These are phyloP conservation scores for Rhaphigaster nebulosa DNA, from an alignment of 2,888 invertebrate species.

Conservation along the genomic window DNA sequence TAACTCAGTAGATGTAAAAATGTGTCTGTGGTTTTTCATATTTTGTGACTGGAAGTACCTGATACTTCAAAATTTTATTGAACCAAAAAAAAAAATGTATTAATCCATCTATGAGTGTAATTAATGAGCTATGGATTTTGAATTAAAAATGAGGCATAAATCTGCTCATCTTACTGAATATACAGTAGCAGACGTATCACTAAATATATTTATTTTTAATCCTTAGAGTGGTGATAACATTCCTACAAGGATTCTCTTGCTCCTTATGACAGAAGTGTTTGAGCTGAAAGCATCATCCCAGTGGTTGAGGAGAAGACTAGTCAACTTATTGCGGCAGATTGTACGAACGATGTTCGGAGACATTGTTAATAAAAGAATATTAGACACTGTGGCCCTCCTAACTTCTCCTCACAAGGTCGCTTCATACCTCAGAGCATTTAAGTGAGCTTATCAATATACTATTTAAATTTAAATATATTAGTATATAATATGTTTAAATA, in stretches of 20 bases:
- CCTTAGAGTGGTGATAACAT: slow-evolving; percentile 79
- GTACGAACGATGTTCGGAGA: slow-evolving; percentile 86
- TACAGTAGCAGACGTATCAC: neutral
- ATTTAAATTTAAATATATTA: slow-evolving; percentile 1
- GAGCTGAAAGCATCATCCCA: slow-evolving; percentile 85
- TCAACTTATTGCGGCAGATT: slow-evolving; percentile 81
- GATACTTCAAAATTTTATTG: too few species aligned
- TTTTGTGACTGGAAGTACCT: too few species aligned
- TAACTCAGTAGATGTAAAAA: too few species aligned
- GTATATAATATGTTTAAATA: neutral
- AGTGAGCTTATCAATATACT: slow-evolving; percentile 73
- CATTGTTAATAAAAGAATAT: slow-evolving; percentile 86
- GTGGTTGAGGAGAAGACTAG: slow-evolving; percentile 83
- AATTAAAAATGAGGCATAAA: neutral
- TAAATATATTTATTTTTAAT: neutral
- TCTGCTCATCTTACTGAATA: neutral
- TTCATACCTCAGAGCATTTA: slow-evolving; percentile 86
- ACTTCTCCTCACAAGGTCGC: slow-evolving; percentile 92
- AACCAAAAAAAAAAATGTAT: too few species aligned
- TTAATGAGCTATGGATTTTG: too few species aligned
- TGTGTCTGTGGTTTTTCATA: too few species aligned
- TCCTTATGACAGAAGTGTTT: slow-evolving; percentile 88
- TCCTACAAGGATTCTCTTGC: slow-evolving; percentile 82
- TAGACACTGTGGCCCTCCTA: slow-evolving; percentile 87
- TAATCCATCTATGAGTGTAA: too few species aligned